Evolutionary conservation across 2,888 invertebrate species (phyloP), one percentile per base, ranked within the genome.

Genomic region (Carpatolechia fugitivella): DNA sequence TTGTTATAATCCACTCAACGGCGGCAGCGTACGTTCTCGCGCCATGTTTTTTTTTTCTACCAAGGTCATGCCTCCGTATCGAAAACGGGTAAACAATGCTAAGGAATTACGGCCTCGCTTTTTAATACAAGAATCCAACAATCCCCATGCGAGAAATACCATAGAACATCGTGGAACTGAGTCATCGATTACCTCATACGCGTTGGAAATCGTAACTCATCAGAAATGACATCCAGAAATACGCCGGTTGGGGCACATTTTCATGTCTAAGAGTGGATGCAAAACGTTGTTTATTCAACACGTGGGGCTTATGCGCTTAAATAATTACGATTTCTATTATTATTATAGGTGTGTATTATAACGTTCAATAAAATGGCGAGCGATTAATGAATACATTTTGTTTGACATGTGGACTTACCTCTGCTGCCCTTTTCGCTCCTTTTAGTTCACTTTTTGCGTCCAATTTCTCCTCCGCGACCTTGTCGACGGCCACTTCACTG

Each of bases 341-440:
- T 60, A 63, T 59, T 61, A 55, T 66, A 69, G 59, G 62, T 63
- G 62, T 74, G 60, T 76, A 74, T 59, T 72, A 74, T 66, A 80
- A 72, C 76, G 80, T 82, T 82, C 80, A 77, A 84, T 87, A 90
- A 90, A 90, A 91, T 91, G 90, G 90, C 91, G 90, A 88, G 85
- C 78, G 82, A 85, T 83, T 82, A 79, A 82, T 74, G 79, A 85
- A 85, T 85, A 83, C 73, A 82, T 84, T 81, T 79, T 75, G 65
- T 74, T 72, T 79, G 79, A 88, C 86, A 88, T 89, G 90, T 89
- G 82, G 78, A 93, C 95, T 94, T 90, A 96, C 96, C 93, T 96
- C 96, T 77, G 95, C 95, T 91, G 95, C 93, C 92, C 96, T 93
- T 92, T 96, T 96, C 82, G 95, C 94, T 90, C 95, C 96, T 91